Percentiles rank a stretch among this genome's conserved stretches.
phyloP scores from a whole-genome alignment of 1,140 invertebrate genomes.

The Muscidifurax raptorellus region DNA sequence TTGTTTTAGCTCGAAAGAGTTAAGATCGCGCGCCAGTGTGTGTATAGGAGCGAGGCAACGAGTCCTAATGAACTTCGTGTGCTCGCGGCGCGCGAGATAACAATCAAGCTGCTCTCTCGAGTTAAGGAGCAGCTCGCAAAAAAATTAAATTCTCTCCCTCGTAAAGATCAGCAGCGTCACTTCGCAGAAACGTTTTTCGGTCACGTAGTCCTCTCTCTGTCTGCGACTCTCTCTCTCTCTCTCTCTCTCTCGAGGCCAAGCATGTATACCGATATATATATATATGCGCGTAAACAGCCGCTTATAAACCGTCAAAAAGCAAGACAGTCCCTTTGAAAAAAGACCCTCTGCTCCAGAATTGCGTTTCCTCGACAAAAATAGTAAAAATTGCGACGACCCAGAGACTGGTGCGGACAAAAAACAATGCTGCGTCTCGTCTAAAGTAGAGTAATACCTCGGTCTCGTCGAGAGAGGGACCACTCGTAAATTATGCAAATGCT shows the following conservation, averaged over 20 bases:
- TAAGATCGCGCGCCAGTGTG: slow-evolving; percentile 15
- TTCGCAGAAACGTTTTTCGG: slow-evolving; percentile 18
- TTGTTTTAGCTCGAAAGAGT: slow-evolving; percentile 32
- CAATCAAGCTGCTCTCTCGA: slow-evolving; percentile 17
- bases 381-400: slow-evolving; percentile 29
- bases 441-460: slow-evolving; percentile 62
- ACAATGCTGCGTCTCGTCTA: slow-evolving; percentile 56
- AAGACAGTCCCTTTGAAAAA: background rate
- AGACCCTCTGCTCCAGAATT: background rate
- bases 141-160: slow-evolving; percentile 26
- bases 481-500: slow-evolving; percentile 67
- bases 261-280: too few species aligned
- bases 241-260: background rate
- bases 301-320: slow-evolving; percentile 21
- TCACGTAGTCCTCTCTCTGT: background rate
- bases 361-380: background rate
- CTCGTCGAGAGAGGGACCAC: slow-evolving; percentile 32
- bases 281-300: background rate
- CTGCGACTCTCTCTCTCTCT: too few species aligned
- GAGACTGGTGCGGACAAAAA: background rate
- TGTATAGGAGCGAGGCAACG: background rate
- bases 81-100: slow-evolving; percentile 33
- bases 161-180: slow-evolving; percentile 1
- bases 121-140: slow-evolving; percentile 20
- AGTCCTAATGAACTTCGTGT: slow-evolving; percentile 47